Conservation (phyloP, 2,888 invertebrate species). For the Stramonita haemastoma region DNA sequence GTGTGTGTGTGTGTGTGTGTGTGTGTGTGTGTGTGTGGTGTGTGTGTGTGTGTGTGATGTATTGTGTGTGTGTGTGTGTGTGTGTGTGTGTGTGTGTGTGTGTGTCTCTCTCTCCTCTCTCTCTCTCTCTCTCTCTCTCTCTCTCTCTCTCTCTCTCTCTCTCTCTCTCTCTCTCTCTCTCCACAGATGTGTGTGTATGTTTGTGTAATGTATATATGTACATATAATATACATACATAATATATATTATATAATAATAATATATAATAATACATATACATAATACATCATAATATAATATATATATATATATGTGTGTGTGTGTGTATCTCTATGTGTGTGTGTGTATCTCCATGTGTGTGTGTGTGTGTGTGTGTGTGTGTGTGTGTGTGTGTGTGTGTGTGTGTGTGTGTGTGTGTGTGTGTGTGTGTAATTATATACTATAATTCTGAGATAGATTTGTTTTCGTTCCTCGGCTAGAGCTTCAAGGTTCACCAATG, state of each 20-base stretch:
- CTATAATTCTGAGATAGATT: too few species aligned
- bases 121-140: neutral
- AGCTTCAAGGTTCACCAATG: too few species aligned
- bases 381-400: neutral
- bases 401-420: neutral
- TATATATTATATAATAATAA: neutral
- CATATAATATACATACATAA: neutral
- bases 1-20: conserved; percentile 14
- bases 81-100: conserved; percentile 1
- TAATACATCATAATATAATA: neutral
- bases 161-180: neutral
- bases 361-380: conserved; percentile 12
- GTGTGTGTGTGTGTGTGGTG: neutral
- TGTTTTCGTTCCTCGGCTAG: too few species aligned
- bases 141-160: too few species aligned
- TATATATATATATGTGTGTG: neutral
- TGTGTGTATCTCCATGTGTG: neutral
- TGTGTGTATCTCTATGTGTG: neutral
- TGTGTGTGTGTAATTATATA: neutral
- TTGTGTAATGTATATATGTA: neutral
- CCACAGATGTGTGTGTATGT: neutral
- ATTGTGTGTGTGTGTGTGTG: too few species aligned
- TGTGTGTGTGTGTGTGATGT: neutral
- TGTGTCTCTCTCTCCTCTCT: neutral
- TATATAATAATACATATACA: neutral